Conservation (phyloP, 2,888 invertebrate species). For the Schizaphis graminum region DNA sequence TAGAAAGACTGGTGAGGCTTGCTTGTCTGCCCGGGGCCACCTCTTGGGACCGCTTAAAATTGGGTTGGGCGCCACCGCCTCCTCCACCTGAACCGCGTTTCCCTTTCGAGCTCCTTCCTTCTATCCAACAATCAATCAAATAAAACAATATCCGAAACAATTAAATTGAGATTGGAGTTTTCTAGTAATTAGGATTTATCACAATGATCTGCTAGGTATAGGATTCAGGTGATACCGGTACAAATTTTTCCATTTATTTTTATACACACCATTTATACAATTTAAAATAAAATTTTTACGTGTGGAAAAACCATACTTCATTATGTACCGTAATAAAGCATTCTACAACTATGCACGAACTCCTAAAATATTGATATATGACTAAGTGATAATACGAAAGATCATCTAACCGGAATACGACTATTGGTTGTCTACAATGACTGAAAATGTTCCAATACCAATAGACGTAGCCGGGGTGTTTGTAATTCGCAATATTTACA, state of each 20-base stretch:
- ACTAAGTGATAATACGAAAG: constrained; percentile 64
- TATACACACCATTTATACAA: constrained; percentile 50
- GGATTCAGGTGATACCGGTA: constrained; percentile 48
- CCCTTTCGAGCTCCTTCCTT: constrained; percentile 66
- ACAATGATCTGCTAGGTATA: constrained; percentile 38
- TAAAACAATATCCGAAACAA: constrained; percentile 65
- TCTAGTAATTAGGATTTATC: constrained; percentile 43
- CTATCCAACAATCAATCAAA: constrained; percentile 65
- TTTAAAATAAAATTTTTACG: constrained; percentile 37
- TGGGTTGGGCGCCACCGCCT: constrained; percentile 66
- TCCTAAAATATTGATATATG: constrained; percentile 59
- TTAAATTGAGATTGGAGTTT: constrained; percentile 23
- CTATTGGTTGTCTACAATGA: constrained; percentile 61
- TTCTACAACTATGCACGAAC: constrained; percentile 65
- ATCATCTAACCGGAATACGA: constrained; percentile 62
- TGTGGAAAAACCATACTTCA: constrained; percentile 53
- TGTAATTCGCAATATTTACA: constrained; percentile 65
- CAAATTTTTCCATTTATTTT: constrained; percentile 8
- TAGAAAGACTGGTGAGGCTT: constrained; percentile 65
- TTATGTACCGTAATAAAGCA: constrained; percentile 60
- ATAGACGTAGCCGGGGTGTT: constrained; percentile 63
- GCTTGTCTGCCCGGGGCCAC: constrained; percentile 66
- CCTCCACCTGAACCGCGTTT: constrained; percentile 65
- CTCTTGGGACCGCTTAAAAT: constrained; percentile 66
- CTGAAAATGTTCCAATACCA: constrained; percentile 63